Evolutionary conservation across 1,140 invertebrate species (phyloP).

Genomic region (Ooceraea biroi): DNA sequence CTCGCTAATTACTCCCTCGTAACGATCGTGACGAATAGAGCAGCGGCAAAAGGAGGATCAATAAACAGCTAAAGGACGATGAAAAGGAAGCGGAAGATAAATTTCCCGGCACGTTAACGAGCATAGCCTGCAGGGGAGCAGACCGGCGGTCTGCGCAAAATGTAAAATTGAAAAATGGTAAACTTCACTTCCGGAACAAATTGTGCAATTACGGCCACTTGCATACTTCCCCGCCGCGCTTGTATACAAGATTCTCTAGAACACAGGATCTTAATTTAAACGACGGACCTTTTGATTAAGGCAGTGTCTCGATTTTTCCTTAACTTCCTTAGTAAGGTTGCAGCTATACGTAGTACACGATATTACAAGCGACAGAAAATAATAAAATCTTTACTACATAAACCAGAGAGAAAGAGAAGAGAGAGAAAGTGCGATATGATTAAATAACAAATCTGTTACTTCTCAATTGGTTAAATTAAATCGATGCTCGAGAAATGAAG

Average conservation of each 20-base stretch:
- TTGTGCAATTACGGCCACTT: slow-evolving; percentile 70
- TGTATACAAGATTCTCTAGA: slow-evolving; percentile 34
- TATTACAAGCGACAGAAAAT: neutral
- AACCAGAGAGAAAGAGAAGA: too few relatives aligned
- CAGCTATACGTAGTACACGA: too few relatives aligned
- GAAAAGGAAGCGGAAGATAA: slow-evolving; percentile 45
- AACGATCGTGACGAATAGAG: slow-evolving; percentile 58
- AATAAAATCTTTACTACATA: neutral
- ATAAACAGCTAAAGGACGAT: slow-evolving; percentile 44
- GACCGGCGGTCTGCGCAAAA: slow-evolving; percentile 36
- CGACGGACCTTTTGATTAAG: slow-evolving; percentile 2
- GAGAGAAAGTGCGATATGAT: neutral
- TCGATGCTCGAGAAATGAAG: neutral
- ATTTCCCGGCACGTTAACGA: slow-evolving; percentile 51
- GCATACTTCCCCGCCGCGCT: slow-evolving; percentile 15
- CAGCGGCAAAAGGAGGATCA: slow-evolving; percentile 29
- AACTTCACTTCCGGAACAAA: slow-evolving; percentile 62
- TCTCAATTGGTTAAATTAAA: neutral
- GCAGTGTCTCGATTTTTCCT: neutral
- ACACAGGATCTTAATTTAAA: slow-evolving; percentile 30
- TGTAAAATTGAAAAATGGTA: slow-evolving; percentile 75
- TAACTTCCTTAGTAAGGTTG: too few relatives aligned
- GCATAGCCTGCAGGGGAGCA: slow-evolving; percentile 2
- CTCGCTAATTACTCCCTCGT: slow-evolving; percentile 47
- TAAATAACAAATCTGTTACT: slow-evolving; percentile 5